A percentile compares a stretch with the other conserved stretches of the same genome.
phyloP scores from a whole-genome alignment of 2,888 invertebrate genomes.

The Ceriagrion tenellum region DNA sequence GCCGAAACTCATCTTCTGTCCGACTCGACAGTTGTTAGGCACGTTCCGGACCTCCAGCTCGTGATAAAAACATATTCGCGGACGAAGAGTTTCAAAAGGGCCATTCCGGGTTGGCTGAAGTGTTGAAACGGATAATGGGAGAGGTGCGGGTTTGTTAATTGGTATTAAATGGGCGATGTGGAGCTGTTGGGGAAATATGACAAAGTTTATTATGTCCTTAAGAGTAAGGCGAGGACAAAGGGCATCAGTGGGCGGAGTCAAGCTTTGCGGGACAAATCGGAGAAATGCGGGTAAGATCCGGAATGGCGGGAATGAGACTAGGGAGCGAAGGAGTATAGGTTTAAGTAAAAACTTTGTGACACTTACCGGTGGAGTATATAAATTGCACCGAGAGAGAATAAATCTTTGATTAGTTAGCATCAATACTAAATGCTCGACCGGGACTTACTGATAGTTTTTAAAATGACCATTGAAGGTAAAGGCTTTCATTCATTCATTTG shows the following conservation, averaged over 20 bases:
- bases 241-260: not conserved
- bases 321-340: not conserved
- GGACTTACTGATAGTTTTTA: no score
- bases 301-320: not conserved
- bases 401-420: not conserved
- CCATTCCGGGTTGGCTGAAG: not conserved
- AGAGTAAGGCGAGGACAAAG: not conserved
- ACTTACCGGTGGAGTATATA: not conserved
- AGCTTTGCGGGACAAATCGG: constrained; percentile 26
- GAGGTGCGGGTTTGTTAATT: constrained; percentile 5
- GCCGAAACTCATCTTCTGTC: not conserved
- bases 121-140: not conserved
- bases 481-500: no score
- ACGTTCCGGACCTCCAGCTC: not conserved
- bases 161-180: not conserved
- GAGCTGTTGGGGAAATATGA: no score
- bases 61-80: constrained; percentile 48
- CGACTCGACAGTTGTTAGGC: not conserved
- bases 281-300: constrained; percentile 26
- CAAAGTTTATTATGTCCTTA: not conserved
- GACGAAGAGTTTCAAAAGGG: not conserved
- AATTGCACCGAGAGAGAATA: not conserved
- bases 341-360: no score
- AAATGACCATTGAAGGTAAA: no score
- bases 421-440: no score